Conservation (phyloP, 1,140 invertebrate genomes). For the Trachelipus rathkii region DNA sequence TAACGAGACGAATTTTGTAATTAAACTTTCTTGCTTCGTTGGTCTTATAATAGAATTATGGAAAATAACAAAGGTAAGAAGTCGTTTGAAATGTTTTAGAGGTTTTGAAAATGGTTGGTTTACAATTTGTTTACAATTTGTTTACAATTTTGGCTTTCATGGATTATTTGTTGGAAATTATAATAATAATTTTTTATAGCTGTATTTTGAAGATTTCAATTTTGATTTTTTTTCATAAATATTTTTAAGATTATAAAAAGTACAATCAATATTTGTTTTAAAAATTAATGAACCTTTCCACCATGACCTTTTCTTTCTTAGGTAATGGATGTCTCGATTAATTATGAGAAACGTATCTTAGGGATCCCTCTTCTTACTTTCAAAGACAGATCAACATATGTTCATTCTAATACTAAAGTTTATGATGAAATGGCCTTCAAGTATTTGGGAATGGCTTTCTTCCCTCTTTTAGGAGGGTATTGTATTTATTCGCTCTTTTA, state of each 20-base stretch:
- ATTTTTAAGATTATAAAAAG: background rate
- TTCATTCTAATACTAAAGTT: conserved; percentile 86
- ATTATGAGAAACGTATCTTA: conserved; percentile 67
- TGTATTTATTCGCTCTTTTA: conserved; percentile 95
- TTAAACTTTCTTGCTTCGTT: conserved; percentile 85
- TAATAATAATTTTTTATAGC: too few species aligned
- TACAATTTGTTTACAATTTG: too few species aligned
- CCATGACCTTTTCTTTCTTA: conserved; percentile 37
- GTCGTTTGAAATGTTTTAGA: too few species aligned
- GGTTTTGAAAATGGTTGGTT: too few species aligned
- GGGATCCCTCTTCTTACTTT: conserved; percentile 77
- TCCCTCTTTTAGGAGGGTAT: conserved; percentile 87
- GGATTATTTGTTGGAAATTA: too few species aligned
- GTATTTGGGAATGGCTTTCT: conserved; percentile 93
- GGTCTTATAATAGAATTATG: conserved; percentile 96
- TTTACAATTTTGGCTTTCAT: too few species aligned
- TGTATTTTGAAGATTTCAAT: too few species aligned
- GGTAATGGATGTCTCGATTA: conserved; percentile 74
- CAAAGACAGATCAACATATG: conserved; percentile 93
- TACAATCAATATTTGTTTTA: background rate
- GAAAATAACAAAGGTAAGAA: conserved; percentile 93
- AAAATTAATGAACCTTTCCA: background rate
- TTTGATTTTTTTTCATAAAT: background rate
- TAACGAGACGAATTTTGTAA: conserved; percentile 96
- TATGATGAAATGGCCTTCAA: conserved; percentile 95